Evolutionary conservation across 2,797 vertebrate genomes (phyloP), one percentile per base, ranked within the genome.

Genomic region (Phalloptychus januarius): DNA sequence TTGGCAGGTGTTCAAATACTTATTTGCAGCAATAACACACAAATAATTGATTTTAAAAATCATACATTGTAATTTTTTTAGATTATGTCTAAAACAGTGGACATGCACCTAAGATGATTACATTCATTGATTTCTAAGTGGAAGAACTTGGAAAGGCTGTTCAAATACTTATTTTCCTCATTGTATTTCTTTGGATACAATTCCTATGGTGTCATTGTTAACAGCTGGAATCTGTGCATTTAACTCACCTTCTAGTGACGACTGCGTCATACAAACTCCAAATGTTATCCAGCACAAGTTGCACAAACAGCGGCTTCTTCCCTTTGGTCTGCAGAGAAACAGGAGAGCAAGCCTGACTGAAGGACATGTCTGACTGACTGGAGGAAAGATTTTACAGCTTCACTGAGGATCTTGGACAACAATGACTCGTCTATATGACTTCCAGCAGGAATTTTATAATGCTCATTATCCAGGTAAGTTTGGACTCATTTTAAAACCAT

Each of bases 231-330:
- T 52, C 50, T 52, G 50, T 4, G 7, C 23, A 52, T 25, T 52
- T 52, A 52, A 52, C 95, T 88, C 90, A 99, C 98, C 96, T 97
- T 92, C 94, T 96, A 28, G 92, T 95, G 71, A 96, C 90, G 63
- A 99, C 97, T 0, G 97, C 96, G 20, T 99, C 98, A 74, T 99
- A 99, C 42, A 99, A 95, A 93, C 95, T 99, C 98, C 98, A 99
- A 80, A 99, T 96, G 78, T 99, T 99, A 83, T 99, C 98, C 88
- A 99, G 91, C 75, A 99, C 97, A 1, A 99, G 93, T 88, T 99
- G 97, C 77, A 99, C 98, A 90, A 99, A 99, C 75, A 99, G 93
- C 16, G 96, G 96, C 78, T 99, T 99, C 94, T 97, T 99, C 88
- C 97, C 98, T 96, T 98, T 99, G 56, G 92, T 91, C 98, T 99